Evolutionary conservation across 2,888 invertebrate genomes (phyloP).

Genomic region (Sipha maydis): DNA sequence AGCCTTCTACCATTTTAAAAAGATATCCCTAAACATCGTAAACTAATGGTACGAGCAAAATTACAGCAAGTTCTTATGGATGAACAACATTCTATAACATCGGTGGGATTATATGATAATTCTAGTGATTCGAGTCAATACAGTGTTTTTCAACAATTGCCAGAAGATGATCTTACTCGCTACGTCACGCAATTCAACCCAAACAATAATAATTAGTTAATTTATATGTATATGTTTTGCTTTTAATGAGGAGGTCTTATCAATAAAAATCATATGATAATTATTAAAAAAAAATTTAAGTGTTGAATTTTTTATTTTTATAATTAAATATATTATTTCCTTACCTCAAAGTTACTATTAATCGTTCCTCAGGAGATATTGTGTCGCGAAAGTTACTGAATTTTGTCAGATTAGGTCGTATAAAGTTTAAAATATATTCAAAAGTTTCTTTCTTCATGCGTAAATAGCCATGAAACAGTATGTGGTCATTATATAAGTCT

Average conservation of each 20-base stretch:
- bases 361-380: constrained; percentile 53
- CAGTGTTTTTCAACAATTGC: constrained; percentile 26
- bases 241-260: constrained; percentile 17
- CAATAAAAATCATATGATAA: constrained; percentile 35
- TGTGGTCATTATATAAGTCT: constrained; percentile 57
- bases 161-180: constrained; percentile 22
- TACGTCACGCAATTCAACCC: constrained; percentile 33
- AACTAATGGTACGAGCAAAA: constrained; percentile 24
- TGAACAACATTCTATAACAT: background rate
- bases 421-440: constrained; percentile 42
- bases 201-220: constrained; percentile 26
- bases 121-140: constrained; percentile 19
- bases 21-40: constrained; percentile 20
- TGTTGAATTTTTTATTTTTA: constrained; percentile 23
- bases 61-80: constrained; percentile 17
- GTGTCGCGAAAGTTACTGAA: constrained; percentile 54
- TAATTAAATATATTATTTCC: constrained; percentile 31
- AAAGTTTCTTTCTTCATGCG: constrained; percentile 56
- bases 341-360: constrained; percentile 46
- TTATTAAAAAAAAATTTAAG: constrained; percentile 29
- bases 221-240: constrained; percentile 20
- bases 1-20: constrained; percentile 19
- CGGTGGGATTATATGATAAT: constrained; percentile 6
- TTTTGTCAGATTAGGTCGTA: constrained; percentile 51
- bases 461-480: constrained; percentile 54